Evolutionary conservation across 2,113 vertebrate species (phyloP).

Genomic region (Catharus fuscescens): DNA sequence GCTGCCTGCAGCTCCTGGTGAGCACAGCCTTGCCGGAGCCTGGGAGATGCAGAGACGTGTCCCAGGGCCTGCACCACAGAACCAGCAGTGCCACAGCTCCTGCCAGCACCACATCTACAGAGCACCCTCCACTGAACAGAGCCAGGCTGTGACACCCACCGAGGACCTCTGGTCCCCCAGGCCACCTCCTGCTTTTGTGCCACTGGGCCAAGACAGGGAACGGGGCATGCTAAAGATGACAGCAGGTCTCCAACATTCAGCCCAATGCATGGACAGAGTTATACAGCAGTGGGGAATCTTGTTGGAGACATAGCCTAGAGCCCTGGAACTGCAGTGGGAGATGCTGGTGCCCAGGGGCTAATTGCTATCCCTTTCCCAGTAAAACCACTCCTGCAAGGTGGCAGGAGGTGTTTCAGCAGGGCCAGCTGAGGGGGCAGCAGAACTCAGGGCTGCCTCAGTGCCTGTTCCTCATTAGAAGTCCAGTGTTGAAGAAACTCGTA

Average conservation of each 20-base stretch:
- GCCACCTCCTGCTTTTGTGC: background rate
- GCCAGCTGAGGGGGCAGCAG: background rate
- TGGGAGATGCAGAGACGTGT: rapidly evolving
- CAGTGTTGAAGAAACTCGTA: slow-evolving; percentile 13
- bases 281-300: background rate
- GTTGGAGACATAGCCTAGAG: background rate
- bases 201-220: background rate
- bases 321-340: background rate
- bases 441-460: background rate
- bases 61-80: background rate
- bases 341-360: background rate
- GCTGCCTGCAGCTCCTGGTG: background rate
- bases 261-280: rapidly evolving
- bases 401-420: background rate
- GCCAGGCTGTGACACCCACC: background rate
- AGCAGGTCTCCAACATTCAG: rapidly evolving
- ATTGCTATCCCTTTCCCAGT: background rate
- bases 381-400: background rate
- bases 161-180: background rate
- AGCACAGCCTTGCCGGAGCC: background rate
- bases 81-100: background rate
- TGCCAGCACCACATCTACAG: background rate
- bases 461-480: slow-evolving; percentile 33
- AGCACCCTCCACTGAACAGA: background rate
- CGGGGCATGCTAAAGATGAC: background rate